phyloP scores from a whole-genome alignment of 2,797 vertebrate species.

The Periparus ater region DNA sequence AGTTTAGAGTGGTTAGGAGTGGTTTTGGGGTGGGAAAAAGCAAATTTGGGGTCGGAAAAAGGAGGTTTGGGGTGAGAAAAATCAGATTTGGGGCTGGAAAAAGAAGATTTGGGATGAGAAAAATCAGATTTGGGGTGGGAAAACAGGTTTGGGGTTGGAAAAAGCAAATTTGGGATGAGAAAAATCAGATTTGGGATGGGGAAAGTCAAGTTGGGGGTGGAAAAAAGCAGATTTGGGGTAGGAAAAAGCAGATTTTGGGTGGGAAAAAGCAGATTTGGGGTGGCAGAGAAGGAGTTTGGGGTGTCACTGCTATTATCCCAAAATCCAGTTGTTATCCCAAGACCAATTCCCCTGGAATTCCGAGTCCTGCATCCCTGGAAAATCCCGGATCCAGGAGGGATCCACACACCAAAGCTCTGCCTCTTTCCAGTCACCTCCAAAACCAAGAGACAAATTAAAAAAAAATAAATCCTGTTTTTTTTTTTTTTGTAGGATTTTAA shows the following conservation, averaged over 20 bases:
- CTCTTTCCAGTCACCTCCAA: background rate
- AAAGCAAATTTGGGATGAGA: background rate
- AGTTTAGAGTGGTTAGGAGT: too few relatives aligned
- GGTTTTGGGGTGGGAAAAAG: too few relatives aligned
- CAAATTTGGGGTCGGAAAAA: too few relatives aligned
- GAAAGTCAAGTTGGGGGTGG: background rate
- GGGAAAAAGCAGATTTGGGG: background rate
- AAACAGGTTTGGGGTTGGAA: too few relatives aligned
- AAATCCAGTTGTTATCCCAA: background rate
- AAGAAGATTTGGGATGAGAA: background rate
- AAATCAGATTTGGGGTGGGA: background rate
- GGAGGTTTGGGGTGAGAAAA: too few relatives aligned
- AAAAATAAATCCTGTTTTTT: background rate
- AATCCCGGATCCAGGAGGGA: background rate
- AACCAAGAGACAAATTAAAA: background rate
- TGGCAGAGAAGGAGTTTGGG: background rate
- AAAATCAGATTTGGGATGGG: background rate
- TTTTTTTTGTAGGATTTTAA: background rate
- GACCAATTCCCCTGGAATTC: rapidly evolving
- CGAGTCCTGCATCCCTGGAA: background rate
- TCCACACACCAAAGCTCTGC: background rate
- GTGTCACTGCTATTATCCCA: background rate
- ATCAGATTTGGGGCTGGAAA: background rate
- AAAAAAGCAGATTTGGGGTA: background rate
- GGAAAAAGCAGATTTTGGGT: background rate